These are phyloP conservation scores for Ormyrus labotus DNA, from an alignment of 2,888 invertebrate genomes.

Conservation along the genomic window DNA sequence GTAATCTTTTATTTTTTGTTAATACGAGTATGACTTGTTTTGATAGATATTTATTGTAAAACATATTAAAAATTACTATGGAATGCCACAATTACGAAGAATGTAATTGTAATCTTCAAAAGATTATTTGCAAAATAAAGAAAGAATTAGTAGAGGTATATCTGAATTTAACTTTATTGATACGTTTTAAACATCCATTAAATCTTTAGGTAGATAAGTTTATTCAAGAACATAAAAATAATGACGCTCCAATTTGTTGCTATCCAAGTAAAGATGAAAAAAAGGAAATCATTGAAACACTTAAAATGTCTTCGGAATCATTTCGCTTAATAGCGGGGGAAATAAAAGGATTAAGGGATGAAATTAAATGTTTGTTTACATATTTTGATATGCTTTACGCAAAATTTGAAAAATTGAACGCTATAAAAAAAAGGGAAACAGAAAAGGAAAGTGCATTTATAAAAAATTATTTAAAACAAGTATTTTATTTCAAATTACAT, in stretches of 20 bases:
- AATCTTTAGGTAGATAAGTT: constrained; percentile 35
- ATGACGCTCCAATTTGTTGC: background rate
- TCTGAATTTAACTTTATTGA: background rate
- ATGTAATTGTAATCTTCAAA: constrained; percentile 31
- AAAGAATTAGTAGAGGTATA: constrained; percentile 38
- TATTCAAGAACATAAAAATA: background rate
- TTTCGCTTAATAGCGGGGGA: constrained; percentile 35
- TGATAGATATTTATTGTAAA: background rate
- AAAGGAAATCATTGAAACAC: constrained; percentile 33
- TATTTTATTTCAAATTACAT: background rate
- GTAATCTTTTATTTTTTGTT: too few relatives aligned
- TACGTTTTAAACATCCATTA: background rate
- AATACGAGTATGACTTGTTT: too few relatives aligned
- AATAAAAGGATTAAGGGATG: constrained; percentile 37
- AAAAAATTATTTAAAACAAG: background rate
- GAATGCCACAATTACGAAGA: constrained; percentile 29
- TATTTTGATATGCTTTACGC: constrained; percentile 13
- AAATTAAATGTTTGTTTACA: constrained; percentile 37
- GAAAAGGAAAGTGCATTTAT: constrained; percentile 32
- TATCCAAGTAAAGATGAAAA: constrained; percentile 41
- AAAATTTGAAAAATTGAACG: constrained; percentile 39
- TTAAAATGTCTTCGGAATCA: constrained; percentile 18
- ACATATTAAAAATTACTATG: constrained; percentile 12
- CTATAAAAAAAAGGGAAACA: constrained; percentile 7
- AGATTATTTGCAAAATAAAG: constrained; percentile 22